Evolutionary conservation across 2,113 vertebrate species (phyloP).

Genomic region (Laticauda laticaudata): DNA sequence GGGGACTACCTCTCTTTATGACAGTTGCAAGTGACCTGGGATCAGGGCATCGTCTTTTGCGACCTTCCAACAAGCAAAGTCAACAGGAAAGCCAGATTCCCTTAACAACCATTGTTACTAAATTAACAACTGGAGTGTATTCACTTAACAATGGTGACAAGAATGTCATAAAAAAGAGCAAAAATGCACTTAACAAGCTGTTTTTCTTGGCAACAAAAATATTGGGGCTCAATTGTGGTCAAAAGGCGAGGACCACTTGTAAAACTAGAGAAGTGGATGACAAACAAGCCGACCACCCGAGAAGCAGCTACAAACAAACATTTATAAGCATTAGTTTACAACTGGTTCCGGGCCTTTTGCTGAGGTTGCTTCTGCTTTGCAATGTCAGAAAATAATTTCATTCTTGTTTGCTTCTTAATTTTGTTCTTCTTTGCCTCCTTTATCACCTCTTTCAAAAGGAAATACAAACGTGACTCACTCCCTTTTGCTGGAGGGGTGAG

Average conservation of each 20-base stretch:
- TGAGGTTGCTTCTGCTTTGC: background rate
- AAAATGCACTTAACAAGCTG: background rate
- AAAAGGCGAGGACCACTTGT: accelerated
- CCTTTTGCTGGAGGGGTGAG: slow-evolving; percentile 15
- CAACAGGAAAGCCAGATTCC: background rate
- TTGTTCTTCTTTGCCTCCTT: slow-evolving; percentile 19
- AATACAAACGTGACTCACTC: slow-evolving; percentile 49
- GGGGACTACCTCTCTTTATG: background rate
- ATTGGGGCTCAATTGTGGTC: background rate
- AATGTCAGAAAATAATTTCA: background rate
- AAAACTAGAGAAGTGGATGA: background rate
- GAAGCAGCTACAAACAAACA: background rate
- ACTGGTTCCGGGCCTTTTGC: background rate
- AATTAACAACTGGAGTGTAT: background rate
- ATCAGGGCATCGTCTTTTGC: accelerated
- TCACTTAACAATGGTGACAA: background rate
- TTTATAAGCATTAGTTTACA: background rate
- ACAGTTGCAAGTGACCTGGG: background rate
- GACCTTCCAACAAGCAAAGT: background rate
- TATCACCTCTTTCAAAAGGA: background rate
- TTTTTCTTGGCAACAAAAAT: background rate
- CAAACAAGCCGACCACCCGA: background rate
- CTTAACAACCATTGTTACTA: background rate
- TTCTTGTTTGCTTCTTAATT: background rate
- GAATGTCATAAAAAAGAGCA: background rate